phyloP scores from a whole-genome alignment of 1,140 invertebrate species.

The Chymomyza costata region DNA sequence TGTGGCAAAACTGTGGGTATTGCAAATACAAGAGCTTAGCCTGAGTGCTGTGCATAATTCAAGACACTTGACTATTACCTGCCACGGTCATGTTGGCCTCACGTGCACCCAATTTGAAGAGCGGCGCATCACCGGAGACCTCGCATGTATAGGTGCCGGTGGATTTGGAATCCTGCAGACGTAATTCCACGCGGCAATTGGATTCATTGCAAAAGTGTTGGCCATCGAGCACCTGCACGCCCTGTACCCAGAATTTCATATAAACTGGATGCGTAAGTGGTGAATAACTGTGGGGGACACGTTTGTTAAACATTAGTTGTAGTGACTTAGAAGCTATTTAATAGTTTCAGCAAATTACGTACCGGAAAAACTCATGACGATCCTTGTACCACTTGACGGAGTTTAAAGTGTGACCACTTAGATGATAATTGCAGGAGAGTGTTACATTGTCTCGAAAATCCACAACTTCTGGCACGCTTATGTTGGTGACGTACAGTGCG shows the following conservation, averaged over 20 bases:
- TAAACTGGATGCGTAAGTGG: constrained; percentile 68
- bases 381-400: constrained; percentile 90
- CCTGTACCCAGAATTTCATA: constrained; percentile 75
- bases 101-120: constrained; percentile 78
- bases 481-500: constrained; percentile 64
- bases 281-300: constrained; percentile 60
- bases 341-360: constrained; percentile 38
- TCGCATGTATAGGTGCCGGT: constrained; percentile 80
- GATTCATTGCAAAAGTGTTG: constrained; percentile 79
- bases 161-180: constrained; percentile 76
- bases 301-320: neutral
- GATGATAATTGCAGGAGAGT: constrained; percentile 78
- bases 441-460: constrained; percentile 77
- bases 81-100: constrained; percentile 80
- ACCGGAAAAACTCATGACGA: constrained; percentile 83
- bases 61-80: constrained; percentile 76
- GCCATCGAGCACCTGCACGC: constrained; percentile 85
- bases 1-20: constrained; percentile 77
- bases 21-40: constrained; percentile 21
- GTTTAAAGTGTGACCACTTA: constrained; percentile 81
- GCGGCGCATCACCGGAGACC: constrained; percentile 81
- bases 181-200: constrained; percentile 77
- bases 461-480: constrained; percentile 76
- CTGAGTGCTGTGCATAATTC: too few relatives aligned
- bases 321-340: neutral